Evolutionary conservation across 2,113 vertebrate genomes (phyloP).

Genomic region (Brienomyrus longianalis): DNA sequence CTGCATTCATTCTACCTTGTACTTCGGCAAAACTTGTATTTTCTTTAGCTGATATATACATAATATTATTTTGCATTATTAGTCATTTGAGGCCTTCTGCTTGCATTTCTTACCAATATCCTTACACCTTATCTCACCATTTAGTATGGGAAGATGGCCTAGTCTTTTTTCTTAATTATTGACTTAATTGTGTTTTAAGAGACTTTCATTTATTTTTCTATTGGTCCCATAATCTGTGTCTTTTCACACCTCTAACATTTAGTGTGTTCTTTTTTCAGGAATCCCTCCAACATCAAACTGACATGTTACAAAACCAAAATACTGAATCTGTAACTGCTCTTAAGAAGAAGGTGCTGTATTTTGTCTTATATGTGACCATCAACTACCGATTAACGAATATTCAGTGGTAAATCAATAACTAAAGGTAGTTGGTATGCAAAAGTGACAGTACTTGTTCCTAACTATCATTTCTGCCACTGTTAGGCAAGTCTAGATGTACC

Average conservation of each 20-base stretch:
- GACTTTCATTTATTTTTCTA: neutral
- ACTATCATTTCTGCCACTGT: neutral
- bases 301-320: conserved; percentile 63
- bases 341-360: conserved; percentile 74
- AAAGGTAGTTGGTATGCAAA: neutral
- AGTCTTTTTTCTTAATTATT: neutral
- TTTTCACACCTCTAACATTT: neutral
- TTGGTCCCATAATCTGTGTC: neutral
- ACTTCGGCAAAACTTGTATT: neutral
- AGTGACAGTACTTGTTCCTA: neutral
- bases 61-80: neutral
- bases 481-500: neutral
- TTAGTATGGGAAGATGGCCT: neutral
- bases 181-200: neutral
- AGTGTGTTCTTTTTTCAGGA: conserved; percentile 49
- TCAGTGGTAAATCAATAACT: neutral
- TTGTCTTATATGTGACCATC: neutral
- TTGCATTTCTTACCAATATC: neutral
- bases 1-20: neutral
- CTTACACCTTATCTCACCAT: neutral
- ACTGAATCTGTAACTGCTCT: conserved; percentile 62
- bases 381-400: neutral
- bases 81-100: neutral
- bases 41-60: neutral
- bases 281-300: conserved; percentile 62